phyloP scores from a whole-genome alignment of 2,888 invertebrate species.

The Brachynemurus nebulosus region DNA sequence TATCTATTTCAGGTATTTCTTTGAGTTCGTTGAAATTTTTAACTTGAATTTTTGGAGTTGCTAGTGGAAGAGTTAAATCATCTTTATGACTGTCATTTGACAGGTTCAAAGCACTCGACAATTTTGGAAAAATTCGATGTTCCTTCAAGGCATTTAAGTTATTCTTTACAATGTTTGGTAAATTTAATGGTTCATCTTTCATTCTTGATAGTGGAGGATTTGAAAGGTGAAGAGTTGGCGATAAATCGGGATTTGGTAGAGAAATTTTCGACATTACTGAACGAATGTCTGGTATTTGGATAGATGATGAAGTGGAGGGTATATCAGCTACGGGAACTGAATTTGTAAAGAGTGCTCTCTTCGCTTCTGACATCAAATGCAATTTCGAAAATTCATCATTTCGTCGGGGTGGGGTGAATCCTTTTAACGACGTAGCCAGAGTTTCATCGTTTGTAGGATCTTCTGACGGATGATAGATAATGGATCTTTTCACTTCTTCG shows the following conservation, averaged over 20 bases:
- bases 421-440: neutral
- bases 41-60: constrained; percentile 27
- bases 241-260: neutral
- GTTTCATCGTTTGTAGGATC: constrained; percentile 67
- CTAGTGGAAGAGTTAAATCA: constrained; percentile 13
- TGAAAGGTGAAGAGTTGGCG: too few species aligned
- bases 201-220: neutral
- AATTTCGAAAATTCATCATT: neutral
- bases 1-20: constrained; percentile 38
- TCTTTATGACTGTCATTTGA: neutral
- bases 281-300: neutral
- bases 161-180: constrained; percentile 15
- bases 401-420: constrained; percentile 2
- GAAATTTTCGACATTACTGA: constrained; percentile 1
- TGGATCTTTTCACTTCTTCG: constrained; percentile 77
- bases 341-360: neutral
- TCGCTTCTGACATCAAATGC: neutral
- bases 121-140: constrained; percentile 14
- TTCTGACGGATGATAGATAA: constrained; percentile 77
- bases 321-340: neutral
- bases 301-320: neutral
- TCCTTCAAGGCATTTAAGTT: constrained; percentile 23
- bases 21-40: constrained; percentile 49
- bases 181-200: neutral
- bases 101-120: neutral